Evolutionary conservation across 2,113 vertebrate species (phyloP), one percentile per base, ranked within the genome.

Genomic region (Chroicocephalus ridibundus): DNA sequence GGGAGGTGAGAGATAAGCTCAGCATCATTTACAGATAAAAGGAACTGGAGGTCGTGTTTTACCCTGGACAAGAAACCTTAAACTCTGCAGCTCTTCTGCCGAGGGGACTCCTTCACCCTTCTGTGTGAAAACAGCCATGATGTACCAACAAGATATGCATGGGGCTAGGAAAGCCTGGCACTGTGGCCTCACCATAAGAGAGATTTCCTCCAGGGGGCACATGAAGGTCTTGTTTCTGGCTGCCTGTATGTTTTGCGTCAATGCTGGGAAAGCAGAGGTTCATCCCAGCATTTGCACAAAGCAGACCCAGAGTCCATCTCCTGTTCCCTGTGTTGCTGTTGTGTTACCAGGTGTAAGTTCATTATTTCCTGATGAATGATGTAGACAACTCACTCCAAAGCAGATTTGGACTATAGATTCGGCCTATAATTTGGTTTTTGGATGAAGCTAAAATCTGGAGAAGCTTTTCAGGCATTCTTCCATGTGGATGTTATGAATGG

Each of bases 121-220:
- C 46, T 66, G 16, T 34, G 13, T 65, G 64, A 86, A 36, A 38
- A 55, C 8, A 87, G 66, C 14, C 11, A 8, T 0, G 4, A 11
- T 31, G 31, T 18, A 38, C 40, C 66, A 61, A 5, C 2, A 36
- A 46, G 24, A 5, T 18, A 15, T 2, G 7, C 3, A 6, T 0
- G 1, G 29, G 10, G 24, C 19, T 54, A 69, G 40, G 32, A 81
- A 18, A 62, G 19, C 22, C 62, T 52, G 78, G 20, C 16, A 13
- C 11, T 69, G 36, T 19, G 38, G 22, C 61, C 31, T 69, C 49
- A 40, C 21, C 5, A 2, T 21, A 57, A 57, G 32, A 82, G 38
- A 52, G 1, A 11, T n/a, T 90, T 90, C 26, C 40, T 68, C 19
- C 46, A 93, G 69, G 49, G 44, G 51, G 18, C 31, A 88, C 3